Conservation (phyloP, 2,888 invertebrate species). For the Cacoxenus indagator region DNA sequence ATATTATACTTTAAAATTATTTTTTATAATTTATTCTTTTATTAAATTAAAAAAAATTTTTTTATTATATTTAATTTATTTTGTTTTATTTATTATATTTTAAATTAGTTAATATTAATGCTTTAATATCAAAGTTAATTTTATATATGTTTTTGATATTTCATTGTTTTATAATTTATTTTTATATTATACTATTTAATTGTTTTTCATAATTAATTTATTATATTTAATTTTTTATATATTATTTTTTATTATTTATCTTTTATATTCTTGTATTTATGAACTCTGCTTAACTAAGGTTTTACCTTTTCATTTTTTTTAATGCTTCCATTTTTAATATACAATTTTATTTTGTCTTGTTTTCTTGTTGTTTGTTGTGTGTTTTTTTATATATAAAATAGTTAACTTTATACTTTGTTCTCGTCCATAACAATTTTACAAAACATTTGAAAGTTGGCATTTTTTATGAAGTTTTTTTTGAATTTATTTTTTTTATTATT, state of each 20-base stretch:
- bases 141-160: background rate
- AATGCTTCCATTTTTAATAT: conserved; percentile 50
- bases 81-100: conserved; percentile 36
- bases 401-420: conserved; percentile 69
- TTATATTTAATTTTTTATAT: background rate
- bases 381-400: conserved; percentile 50
- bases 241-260: background rate
- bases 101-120: too few species aligned
- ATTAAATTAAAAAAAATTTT: background rate
- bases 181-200: conserved; percentile 32
- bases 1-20: background rate
- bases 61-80: background rate
- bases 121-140: too few species aligned
- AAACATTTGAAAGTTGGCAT: conserved; percentile 1
- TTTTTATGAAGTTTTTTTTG: background rate
- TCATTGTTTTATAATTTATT: background rate
- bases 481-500: conserved; percentile 15
- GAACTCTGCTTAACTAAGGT: conserved; percentile 43
- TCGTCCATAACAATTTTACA: conserved; percentile 35
- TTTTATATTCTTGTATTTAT: conserved; percentile 36
- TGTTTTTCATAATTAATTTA: background rate
- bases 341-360: too few species aligned
- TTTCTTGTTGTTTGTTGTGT: too few species aligned
- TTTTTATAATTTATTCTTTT: background rate
- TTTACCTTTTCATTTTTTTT: too few species aligned